Base-by-base conservation (phyloP, 2,113 vertebrate species). In the Paramormyrops kingsleyae region DNA sequence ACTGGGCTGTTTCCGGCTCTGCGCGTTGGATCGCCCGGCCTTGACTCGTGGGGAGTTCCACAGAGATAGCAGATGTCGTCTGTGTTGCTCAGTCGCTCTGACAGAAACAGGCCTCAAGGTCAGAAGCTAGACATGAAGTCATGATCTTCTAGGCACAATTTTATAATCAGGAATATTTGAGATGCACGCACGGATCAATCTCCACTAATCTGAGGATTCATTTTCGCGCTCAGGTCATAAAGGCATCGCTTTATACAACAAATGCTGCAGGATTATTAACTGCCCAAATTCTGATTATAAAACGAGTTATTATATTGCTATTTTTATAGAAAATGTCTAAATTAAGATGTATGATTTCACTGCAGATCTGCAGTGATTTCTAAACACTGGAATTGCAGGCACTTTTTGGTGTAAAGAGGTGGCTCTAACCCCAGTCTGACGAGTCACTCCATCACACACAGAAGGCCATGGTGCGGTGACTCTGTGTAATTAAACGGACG, bases 1-100 rank as follows among this genome's bases (percentile, higher is more conserved):
- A 87, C 85, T 87, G 44, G 85, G 85, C 49, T 52, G 49, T 53
- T 87, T 87, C 85, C 49, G 85, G 49, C 52, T 56, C 87, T 62
- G 85, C 24, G 49, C 35, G 8, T 59, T 13, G 49, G 87, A 21
- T n/a, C 9, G 9, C 24, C 19, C 6, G 31, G 17, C 35, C 74
- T 8, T 2, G 13, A 80, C 5, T 84, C 44, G 8, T 2, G 39
- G 83, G 42, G 44, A 47, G 39, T 84, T 84, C 83, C 44, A 47
- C 44, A 21, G 80, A 83, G 83, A 84, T 84, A 84, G 2, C 83
- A 84, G 83, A 84, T 47, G 39, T 47, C 42, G 39, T 84, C 83
- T 84, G 83, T 84, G 83, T 47, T 47, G 44, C 39, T 46, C 17
- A 47, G 42, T 47, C 39, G 4, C 44, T 21, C 44, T 44, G 39